phyloP scores from a whole-genome alignment of 2,113 vertebrate genomes.

The Brachionichthys hirsutus region DNA sequence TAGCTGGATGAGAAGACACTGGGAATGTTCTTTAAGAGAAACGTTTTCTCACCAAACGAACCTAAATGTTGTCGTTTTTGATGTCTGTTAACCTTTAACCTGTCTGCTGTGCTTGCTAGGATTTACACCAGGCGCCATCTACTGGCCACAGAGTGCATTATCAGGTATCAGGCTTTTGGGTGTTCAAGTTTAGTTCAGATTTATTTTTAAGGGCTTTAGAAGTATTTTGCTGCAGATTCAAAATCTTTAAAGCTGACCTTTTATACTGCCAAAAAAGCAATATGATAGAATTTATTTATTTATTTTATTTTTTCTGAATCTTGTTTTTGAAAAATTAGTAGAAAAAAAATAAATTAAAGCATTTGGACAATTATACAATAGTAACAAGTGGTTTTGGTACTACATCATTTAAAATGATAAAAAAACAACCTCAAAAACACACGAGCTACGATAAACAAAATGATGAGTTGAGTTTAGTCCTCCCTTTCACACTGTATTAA shows the following conservation, averaged over 20 bases:
- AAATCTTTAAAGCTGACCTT: not conserved
- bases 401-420: too few relatives aligned
- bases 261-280: not conserved
- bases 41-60: slow-evolving; percentile 29
- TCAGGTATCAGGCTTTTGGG: slow-evolving; percentile 79
- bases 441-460: too few relatives aligned
- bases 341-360: too few relatives aligned
- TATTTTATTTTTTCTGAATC: too few relatives aligned
- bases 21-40: slow-evolving; percentile 11
- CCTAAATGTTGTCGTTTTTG: slow-evolving; percentile 28
- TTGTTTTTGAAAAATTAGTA: too few relatives aligned
- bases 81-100: slow-evolving; percentile 54
- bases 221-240: not conserved
- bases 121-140: slow-evolving; percentile 78
- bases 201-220: not conserved
- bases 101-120: slow-evolving; percentile 69
- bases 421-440: too few relatives aligned
- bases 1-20: not conserved
- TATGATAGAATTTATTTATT: too few relatives aligned
- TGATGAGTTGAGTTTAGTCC: too few relatives aligned
- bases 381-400: too few relatives aligned
- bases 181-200: not conserved
- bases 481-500: too few relatives aligned
- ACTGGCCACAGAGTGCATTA: slow-evolving; percentile 91
- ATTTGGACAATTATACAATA: too few relatives aligned